Evolutionary conservation across 1,140 invertebrate genomes (phyloP).

Genomic region (Brachionus asplanchnoidis): DNA sequence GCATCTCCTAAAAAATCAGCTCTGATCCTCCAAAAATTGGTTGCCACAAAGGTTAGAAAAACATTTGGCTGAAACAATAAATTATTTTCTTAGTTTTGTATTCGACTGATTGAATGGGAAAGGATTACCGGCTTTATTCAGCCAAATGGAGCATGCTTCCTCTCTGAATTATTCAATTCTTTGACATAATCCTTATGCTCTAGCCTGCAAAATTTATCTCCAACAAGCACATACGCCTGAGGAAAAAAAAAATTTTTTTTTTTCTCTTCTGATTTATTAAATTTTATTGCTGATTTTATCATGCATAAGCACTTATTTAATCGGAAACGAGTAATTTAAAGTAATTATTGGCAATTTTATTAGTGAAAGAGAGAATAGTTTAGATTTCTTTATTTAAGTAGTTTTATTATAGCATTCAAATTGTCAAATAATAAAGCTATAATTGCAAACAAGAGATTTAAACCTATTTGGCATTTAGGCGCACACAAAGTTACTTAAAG

Average conservation of each 20-base stretch:
- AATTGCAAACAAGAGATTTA: neutral
- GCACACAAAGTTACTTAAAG: neutral
- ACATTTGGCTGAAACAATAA: neutral
- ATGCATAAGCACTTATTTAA: slow-evolving; percentile 32
- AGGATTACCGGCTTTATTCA: neutral
- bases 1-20: neutral
- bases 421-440: neutral
- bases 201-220: neutral
- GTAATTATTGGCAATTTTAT: neutral
- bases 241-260: neutral
- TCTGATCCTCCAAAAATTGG: neutral
- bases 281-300: slow-evolving; percentile 9
- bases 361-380: neutral
- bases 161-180: neutral
- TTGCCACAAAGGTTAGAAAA: neutral
- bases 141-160: neutral
- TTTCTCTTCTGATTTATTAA: neutral
- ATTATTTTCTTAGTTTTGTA: neutral
- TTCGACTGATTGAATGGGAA: neutral
- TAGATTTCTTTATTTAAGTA: neutral
- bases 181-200: neutral
- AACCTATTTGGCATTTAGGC: neutral
- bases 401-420: neutral
- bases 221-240: neutral
- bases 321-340: slow-evolving; percentile 27